phyloP scores from a whole-genome alignment of 2,113 vertebrate species.

The Phyllostomus hastatus region DNA sequence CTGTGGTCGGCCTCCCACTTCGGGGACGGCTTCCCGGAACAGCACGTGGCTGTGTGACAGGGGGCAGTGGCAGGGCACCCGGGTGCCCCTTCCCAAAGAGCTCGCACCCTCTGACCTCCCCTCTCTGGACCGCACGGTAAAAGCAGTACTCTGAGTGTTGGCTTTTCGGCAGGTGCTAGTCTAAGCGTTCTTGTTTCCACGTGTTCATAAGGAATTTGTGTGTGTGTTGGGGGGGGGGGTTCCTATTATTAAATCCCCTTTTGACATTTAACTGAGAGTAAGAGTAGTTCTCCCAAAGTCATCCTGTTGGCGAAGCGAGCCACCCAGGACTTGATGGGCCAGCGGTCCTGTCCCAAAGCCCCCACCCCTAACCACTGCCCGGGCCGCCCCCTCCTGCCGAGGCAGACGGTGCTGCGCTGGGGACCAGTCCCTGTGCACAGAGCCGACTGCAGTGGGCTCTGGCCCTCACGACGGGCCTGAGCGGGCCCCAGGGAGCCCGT shows the following conservation, averaged over 20 bases:
- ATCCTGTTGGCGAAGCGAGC: fast-evolving
- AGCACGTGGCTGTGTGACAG: background rate
- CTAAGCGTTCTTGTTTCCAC: background rate
- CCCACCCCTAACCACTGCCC: fast-evolving
- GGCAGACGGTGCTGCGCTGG: fast-evolving
- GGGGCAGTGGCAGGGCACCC: fast-evolving
- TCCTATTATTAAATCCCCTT: fast-evolving
- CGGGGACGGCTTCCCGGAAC: background rate
- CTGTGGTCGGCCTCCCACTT: background rate
- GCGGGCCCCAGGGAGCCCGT: fast-evolving
- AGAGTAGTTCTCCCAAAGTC: background rate
- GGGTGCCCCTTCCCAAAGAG: background rate
- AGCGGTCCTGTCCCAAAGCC: fast-evolving
- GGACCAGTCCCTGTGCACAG: fast-evolving
- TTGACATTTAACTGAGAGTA: background rate
- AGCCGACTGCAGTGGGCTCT: background rate
- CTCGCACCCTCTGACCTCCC: background rate
- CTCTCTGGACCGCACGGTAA: background rate
- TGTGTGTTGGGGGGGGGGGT: background rate
- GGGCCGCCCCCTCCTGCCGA: fast-evolving
- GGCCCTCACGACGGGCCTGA: fast-evolving
- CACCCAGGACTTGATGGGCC: background rate
- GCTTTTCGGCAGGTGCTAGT: background rate
- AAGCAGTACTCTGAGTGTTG: background rate
- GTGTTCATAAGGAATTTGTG: background rate